phyloP scores from a whole-genome alignment of 2,888 invertebrate genomes.

The Galerucella calmariensis region DNA sequence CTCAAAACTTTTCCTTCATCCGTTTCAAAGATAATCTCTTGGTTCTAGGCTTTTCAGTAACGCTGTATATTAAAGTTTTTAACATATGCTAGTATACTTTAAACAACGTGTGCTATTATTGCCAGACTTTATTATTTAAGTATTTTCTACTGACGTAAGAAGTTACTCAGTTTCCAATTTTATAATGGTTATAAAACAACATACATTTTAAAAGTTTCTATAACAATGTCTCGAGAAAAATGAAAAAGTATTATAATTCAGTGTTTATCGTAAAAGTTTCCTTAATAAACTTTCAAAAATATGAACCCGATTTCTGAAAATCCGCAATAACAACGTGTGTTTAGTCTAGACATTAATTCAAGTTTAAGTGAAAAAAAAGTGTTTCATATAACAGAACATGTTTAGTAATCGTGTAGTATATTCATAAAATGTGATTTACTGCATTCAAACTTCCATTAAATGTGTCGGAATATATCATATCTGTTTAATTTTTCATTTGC shows the following conservation, averaged over 20 bases:
- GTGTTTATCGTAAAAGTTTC: constrained; percentile 8
- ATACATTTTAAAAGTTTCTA: not conserved
- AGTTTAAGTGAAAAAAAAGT: constrained; percentile 22
- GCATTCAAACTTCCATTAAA: constrained; percentile 23
- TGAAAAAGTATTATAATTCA: not conserved
- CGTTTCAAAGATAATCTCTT: too few relatives aligned
- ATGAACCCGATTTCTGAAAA: constrained; percentile 18
- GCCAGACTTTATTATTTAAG: too few relatives aligned
- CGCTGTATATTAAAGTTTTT: too few relatives aligned
- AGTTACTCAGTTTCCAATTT: too few relatives aligned
- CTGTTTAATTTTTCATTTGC: constrained; percentile 31
- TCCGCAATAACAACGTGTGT: constrained; percentile 28
- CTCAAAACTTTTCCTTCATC: too few relatives aligned
- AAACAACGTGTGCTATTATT: too few relatives aligned
- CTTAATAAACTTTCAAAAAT: not conserved
- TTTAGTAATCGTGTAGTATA: constrained; percentile 30
- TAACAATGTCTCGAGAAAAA: not conserved
- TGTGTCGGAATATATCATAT: constrained; percentile 28
- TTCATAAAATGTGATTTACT: constrained; percentile 33
- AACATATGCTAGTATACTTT: too few relatives aligned
- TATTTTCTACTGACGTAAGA: too few relatives aligned
- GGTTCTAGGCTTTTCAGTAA: too few relatives aligned
- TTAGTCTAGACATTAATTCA: constrained; percentile 25
- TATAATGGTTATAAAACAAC: too few relatives aligned
- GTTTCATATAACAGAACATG: constrained; percentile 11